A percentile compares a stretch with the other conserved stretches of the same genome.
These are phyloP conservation scores for Helostoma temminkii DNA, from an alignment of 2,797 vertebrate species.

Conservation along the genomic window DNA sequence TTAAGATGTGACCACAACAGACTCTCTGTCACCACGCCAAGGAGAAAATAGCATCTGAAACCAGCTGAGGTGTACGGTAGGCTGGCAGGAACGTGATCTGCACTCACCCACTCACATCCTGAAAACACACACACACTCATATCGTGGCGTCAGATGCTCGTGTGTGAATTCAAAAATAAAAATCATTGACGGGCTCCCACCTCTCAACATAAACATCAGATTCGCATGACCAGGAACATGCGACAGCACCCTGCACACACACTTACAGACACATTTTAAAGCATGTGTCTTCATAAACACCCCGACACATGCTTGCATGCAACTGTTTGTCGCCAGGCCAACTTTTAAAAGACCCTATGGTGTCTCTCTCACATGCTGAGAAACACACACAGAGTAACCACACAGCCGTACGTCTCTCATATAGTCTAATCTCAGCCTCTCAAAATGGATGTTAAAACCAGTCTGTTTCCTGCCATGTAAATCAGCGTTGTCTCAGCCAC, in stretches of 20 bases:
- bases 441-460: slow-evolving; percentile 31
- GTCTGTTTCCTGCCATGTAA: slow-evolving; percentile 81
- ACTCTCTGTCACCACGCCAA: slow-evolving; percentile 60
- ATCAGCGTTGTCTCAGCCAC: slow-evolving; percentile 62
- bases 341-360: slow-evolving; percentile 55
- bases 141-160: slow-evolving; percentile 38
- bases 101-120: slow-evolving; percentile 23
- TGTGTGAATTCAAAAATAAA: slow-evolving; percentile 73
- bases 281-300: slow-evolving; percentile 78
- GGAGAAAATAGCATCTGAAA: slow-evolving; percentile 51
- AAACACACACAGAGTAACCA: slow-evolving; percentile 6
- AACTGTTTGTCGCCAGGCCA: slow-evolving; percentile 68
- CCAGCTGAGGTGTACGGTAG: slow-evolving; percentile 54
- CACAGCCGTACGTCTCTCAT: slow-evolving; percentile 14
- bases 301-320: slow-evolving; percentile 61
- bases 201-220: slow-evolving; percentile 35
- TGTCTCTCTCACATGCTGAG: slow-evolving; percentile 14
- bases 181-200: slow-evolving; percentile 45
- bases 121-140: slow-evolving; percentile 5
- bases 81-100: slow-evolving; percentile 57
- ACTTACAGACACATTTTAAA: slow-evolving; percentile 60
- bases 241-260: slow-evolving; percentile 28
- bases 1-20: slow-evolving; percentile 63
- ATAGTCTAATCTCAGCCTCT: slow-evolving; percentile 20
- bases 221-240: slow-evolving; percentile 50